Base-by-base conservation (phyloP, 2,113 vertebrate genomes). In the Onychorhynchus coronatus region DNA sequence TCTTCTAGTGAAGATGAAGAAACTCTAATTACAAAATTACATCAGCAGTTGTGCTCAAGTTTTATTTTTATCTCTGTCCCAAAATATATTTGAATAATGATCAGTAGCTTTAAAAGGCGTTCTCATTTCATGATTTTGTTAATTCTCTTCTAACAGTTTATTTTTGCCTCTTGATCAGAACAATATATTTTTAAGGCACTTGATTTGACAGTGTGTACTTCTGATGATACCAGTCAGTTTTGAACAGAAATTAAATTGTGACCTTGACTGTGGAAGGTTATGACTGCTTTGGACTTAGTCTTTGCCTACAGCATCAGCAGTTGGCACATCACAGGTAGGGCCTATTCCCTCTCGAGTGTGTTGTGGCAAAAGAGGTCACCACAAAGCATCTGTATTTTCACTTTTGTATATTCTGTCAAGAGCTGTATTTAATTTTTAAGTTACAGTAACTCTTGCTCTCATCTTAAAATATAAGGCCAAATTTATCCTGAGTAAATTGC, bases 351-450 rank as follows among this genome's bases (percentile, higher is more conserved):
- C 50, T 41, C 47, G 30, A 84, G 52, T 33, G 28, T 67, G 13
- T 14, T 85, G 76, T 85, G 49, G 56, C 22, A 70, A 70, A 85
- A 63, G 13, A 76, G 52, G 46, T 73, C 27, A 44, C 31, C 58
- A 68, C 14, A 93, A 70, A 78, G 8, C 20, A 56, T 58, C 21
- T 93, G 11, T 59, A 41, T 50, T 82, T 63, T 59, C 15, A 59
- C 28, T 73, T 73, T 49, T 14, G 21, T 76, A 39, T 62, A 35
- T 25, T 78, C 67, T 93, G 61, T 50, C 88, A 83, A 68, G 24
- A 58, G 19, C 22, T 88, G 22, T 70, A 88, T 91, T 94, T 85
- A 88, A 75, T 93, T 88, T 89, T 94, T 55, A 78, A 85, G 42
- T 77, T 81, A 39, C 77, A 80, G 23, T 82, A 89, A 66, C 53